Conservation (phyloP, 2,797 vertebrate species). For the Morelia viridis region DNA sequence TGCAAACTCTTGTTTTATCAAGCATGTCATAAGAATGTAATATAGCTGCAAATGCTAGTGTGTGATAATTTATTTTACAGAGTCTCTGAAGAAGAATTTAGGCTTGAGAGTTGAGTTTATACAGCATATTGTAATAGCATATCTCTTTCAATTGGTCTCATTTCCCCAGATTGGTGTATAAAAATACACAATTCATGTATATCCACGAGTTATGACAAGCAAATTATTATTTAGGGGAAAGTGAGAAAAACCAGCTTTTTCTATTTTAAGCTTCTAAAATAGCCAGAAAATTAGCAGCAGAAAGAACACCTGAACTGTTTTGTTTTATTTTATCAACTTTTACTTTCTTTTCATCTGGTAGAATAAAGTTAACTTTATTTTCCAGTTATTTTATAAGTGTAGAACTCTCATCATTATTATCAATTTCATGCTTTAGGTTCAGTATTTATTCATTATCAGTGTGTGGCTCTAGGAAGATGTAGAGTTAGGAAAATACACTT, state of each 20-base stretch:
- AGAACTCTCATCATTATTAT: neutral
- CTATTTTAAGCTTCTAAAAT: neutral
- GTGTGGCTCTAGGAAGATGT: neutral
- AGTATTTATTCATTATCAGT: constrained; percentile 11
- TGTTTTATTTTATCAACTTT: neutral
- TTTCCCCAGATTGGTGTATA: neutral
- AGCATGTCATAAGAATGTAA: neutral
- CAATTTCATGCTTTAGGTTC: neutral
- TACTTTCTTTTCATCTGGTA: neutral
- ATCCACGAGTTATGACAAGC: neutral
- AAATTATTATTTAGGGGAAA: neutral
- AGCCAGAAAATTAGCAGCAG: neutral
- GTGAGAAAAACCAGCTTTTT: neutral
- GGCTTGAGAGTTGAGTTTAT: neutral
- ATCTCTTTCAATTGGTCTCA: neutral
- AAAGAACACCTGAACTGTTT: neutral
- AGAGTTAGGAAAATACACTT: neutral
- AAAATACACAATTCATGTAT: neutral
- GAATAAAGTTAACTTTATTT: neutral
- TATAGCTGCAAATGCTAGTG: neutral
- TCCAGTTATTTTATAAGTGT: neutral
- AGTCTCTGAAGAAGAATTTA: neutral
- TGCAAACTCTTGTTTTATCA: neutral
- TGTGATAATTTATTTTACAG: neutral
- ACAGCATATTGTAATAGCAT: neutral